These are phyloP conservation scores for Prosopocoilus inquinatus DNA, from an alignment of 2,888 invertebrate species.

Conservation along the genomic window DNA sequence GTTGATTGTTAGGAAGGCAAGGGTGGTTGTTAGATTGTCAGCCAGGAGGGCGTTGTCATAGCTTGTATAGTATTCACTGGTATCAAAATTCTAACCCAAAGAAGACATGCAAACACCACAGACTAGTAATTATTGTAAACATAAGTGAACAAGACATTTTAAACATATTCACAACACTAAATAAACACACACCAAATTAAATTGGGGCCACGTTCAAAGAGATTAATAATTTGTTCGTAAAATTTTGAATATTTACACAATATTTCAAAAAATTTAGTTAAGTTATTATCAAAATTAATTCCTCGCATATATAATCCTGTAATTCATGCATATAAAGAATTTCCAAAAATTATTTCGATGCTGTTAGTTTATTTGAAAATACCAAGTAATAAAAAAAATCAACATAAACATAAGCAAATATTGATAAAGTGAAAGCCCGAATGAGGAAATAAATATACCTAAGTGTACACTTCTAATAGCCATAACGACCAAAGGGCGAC, in stretches of 20 bases:
- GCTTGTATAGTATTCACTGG: constrained; percentile 94
- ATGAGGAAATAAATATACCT: constrained; percentile 59
- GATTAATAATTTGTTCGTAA: too few relatives aligned
- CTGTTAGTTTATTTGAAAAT: too few relatives aligned
- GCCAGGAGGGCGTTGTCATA: constrained; percentile 93
- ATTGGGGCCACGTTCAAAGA: too few relatives aligned
- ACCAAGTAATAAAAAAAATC: constrained; percentile 5
- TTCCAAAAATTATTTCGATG: too few relatives aligned
- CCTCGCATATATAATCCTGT: too few relatives aligned
- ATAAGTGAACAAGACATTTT: constrained; percentile 1
- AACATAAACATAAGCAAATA: neutral
- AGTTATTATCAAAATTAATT: too few relatives aligned
- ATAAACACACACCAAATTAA: too few relatives aligned
- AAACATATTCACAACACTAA: constrained; percentile 1
- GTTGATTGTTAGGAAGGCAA: constrained; percentile 92
- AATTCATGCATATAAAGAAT: too few relatives aligned
- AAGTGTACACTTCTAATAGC: constrained; percentile 83
- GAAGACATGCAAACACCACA: constrained; percentile 29
- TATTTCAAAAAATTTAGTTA: too few relatives aligned
- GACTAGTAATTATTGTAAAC: neutral
- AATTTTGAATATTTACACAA: too few relatives aligned
- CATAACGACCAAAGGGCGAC: constrained; percentile 92
- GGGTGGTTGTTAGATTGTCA: constrained; percentile 90
- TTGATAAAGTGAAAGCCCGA: neutral
- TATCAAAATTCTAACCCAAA: constrained; percentile 76